phyloP scores from a whole-genome alignment of 2,888 invertebrate species.

The Mesorhabditis belari region DNA sequence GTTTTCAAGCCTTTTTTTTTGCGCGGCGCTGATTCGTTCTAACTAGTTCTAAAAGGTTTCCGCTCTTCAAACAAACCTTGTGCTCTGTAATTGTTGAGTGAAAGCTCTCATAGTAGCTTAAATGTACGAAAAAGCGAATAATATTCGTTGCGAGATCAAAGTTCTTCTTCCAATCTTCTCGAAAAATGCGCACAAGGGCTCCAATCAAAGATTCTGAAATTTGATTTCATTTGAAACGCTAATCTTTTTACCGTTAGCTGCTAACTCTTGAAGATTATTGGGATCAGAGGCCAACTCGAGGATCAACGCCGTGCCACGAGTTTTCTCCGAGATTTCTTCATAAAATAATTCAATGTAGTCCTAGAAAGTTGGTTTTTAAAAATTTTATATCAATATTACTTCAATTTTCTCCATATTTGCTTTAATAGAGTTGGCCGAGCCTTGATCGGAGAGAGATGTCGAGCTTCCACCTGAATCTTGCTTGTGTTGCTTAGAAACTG shows the following conservation, averaged over 20 bases:
- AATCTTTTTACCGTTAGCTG: conserved; percentile 73
- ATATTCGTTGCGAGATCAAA: conserved; percentile 92
- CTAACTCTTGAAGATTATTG: conserved; percentile 84
- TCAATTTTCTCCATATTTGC: conserved; percentile 28
- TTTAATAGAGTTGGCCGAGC: conserved; percentile 6
- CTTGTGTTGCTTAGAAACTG: background rate
- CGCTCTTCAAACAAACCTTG: conserved; percentile 65
- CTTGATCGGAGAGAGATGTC: conserved; percentile 13
- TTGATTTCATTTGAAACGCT: too few relatives aligned
- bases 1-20: too few relatives aligned
- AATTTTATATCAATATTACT: conserved; percentile 10
- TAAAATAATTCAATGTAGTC: conserved; percentile 91
- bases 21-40: background rate
- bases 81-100: conserved; percentile 89
- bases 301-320: conserved; percentile 79
- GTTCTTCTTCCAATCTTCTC: conserved; percentile 95
- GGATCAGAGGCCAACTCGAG: conserved; percentile 83
- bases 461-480: conserved; percentile 22
- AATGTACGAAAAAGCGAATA: conserved; percentile 91
- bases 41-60: background rate
- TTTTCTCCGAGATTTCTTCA: conserved; percentile 79
- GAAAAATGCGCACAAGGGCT: conserved; percentile 83
- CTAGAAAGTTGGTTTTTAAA: conserved; percentile 60
- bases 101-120: conserved; percentile 89
- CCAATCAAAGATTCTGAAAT: conserved; percentile 74